Conservation (phyloP, 1,140 invertebrate genomes). For the Cecropterus lyciades region DNA sequence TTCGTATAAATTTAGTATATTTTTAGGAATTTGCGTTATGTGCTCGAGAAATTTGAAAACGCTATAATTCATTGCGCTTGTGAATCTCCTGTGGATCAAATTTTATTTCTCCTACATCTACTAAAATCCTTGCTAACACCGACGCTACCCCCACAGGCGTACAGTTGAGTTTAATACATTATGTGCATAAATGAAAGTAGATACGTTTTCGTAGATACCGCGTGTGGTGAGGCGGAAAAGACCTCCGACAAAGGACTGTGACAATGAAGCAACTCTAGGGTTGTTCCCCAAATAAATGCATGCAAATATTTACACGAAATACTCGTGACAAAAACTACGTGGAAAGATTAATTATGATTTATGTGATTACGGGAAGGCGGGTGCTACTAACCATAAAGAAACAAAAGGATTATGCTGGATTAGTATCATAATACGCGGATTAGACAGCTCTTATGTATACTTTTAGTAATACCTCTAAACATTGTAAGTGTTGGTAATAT, state of each 20-base stretch:
- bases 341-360: constrained; percentile 31
- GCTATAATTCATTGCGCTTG: too few relatives aligned
- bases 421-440: constrained; percentile 21
- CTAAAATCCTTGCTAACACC: neutral
- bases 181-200: constrained; percentile 46
- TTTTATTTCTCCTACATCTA: neutral
- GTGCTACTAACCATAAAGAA: constrained; percentile 21
- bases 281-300: constrained; percentile 43
- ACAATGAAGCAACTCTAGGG: constrained; percentile 72
- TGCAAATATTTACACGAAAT: constrained; percentile 36
- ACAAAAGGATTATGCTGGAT: constrained; percentile 29
- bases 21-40: too few relatives aligned
- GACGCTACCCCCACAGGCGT: neutral
- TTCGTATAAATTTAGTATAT: too few relatives aligned
- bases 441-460: neutral
- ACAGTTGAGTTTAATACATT: constrained; percentile 11
- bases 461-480: too few relatives aligned
- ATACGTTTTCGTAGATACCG: constrained; percentile 60
- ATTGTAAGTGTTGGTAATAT: too few relatives aligned
- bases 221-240: constrained; percentile 74
- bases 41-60: too few relatives aligned
- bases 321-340: constrained; percentile 29
- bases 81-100: too few relatives aligned
- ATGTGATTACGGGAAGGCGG: constrained; percentile 19
- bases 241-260: constrained; percentile 75